Conservation (phyloP, 2,797 vertebrate genomes). For the Acrossocheilus fasciatus region DNA sequence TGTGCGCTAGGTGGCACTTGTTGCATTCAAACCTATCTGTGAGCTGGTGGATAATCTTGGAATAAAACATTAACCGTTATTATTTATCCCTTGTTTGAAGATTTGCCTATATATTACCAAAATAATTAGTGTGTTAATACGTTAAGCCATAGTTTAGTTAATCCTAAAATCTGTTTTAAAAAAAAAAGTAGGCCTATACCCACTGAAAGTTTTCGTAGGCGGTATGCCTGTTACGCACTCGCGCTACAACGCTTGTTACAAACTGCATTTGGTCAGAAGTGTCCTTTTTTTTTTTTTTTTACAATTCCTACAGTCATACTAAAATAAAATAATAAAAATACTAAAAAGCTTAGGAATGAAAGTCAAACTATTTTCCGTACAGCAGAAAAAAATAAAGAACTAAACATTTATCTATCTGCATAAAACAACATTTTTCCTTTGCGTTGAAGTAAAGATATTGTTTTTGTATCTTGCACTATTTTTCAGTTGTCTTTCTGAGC, state of each 20-base stretch:
- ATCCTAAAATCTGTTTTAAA: background rate
- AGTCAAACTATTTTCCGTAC: background rate
- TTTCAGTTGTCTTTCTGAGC: background rate
- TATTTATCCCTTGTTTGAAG: background rate
- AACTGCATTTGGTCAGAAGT: background rate
- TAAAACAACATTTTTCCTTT: background rate
- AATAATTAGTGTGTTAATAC: background rate
- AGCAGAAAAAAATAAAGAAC: background rate
- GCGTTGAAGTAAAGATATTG: background rate
- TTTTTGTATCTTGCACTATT: background rate
- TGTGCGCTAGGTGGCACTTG: slow-evolving; percentile 67
- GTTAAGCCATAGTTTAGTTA: background rate
- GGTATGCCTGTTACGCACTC: background rate
- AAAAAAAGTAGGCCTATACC: too few species aligned
- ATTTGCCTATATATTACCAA: background rate
- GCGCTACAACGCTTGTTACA: background rate
- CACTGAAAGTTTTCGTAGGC: background rate
- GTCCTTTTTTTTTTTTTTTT: background rate
- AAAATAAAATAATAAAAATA: too few species aligned
- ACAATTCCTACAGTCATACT: background rate
- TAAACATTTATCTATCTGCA: background rate
- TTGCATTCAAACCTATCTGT: slow-evolving; percentile 3
- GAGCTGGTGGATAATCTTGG: background rate
- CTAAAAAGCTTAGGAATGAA: background rate
- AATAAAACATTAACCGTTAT: background rate